Base-by-base conservation (phyloP, 1,140 invertebrate genomes). In the Drosophila parvula region DNA sequence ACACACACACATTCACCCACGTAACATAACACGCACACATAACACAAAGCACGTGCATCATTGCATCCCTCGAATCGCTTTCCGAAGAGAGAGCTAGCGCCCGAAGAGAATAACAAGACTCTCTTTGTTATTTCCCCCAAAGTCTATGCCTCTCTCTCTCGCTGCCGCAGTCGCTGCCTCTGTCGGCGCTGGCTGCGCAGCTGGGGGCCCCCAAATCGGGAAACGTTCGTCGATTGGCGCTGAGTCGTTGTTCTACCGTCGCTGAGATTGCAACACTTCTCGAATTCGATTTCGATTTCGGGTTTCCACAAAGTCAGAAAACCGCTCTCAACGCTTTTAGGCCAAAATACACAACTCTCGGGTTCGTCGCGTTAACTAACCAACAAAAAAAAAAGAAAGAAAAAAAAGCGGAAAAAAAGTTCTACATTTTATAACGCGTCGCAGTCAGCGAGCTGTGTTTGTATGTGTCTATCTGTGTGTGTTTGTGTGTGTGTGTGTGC, bases 241-340 rank as follows among this genome's bases (percentile, higher is more conserved):
- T 89, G 89, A 91, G 89, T 91, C 84, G 89, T 82, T 90, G 83
- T 91, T 91, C 89, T 91, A 91, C 89, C 90, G 89, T 91, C 81
- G 84, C 61, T 79, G 60, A 89, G 89, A 91, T 91, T 91, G 83
- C 89, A 90, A 90, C 88, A 90, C 88, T 79, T 88, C 74, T 85
- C 61, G 69, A 74, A 57, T 76, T 77, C 64, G 68, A 56, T 34
- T 70, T 69, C 28, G 43, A 38, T 68, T 74, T 75, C 62, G 62
- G 62, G 47, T 60, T 65, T 69, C 45, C 30, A 63, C 53, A 63
- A 32, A 63, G 41, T 65, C 62, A 65, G 62, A 63, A 65, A 34
- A 62, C 57, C 62, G 65, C 69, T 70, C 69, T 73, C 43, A 38
- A 56, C 44, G 44, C 43, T 40, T 50, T 71, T 73, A 65, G 69